A percentile compares a stretch with the other conserved stretches of the same genome.
These are phyloP conservation scores for Epicauta chinensis DNA, from an alignment of 1,140 invertebrate genomes.

Conservation along the genomic window DNA sequence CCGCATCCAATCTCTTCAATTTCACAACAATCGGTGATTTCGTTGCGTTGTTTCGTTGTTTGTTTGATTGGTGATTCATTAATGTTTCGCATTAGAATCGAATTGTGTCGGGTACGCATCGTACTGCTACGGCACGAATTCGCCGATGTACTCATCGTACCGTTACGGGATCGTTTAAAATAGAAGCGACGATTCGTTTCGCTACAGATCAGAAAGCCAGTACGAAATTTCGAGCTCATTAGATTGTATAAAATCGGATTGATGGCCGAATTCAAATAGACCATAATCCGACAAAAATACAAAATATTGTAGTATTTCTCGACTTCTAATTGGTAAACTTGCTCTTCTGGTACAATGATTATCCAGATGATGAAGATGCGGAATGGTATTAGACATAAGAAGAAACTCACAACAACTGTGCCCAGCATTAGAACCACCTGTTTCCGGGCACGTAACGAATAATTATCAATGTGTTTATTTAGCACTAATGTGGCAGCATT, in stretches of 20 bases:
- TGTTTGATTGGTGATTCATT: conserved; percentile 31
- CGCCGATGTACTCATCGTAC: conserved; percentile 48
- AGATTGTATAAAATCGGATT: conserved; percentile 79
- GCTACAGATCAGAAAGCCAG: conserved; percentile 64
- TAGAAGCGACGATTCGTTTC: conserved; percentile 43
- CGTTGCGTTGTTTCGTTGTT: background rate
- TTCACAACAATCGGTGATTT: too few relatives aligned
- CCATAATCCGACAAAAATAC: conserved; percentile 78
- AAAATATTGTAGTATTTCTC: conserved; percentile 73
- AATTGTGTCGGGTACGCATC: conserved; percentile 31
- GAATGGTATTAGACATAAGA: conserved; percentile 80
- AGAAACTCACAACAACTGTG: conserved; percentile 78
- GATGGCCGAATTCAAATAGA: conserved; percentile 77
- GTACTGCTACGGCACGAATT: conserved; percentile 47
- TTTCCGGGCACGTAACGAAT: conserved; percentile 54
- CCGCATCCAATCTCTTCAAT: too few relatives aligned
- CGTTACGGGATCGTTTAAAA: conserved; percentile 32
- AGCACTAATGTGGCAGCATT: conserved; percentile 54
- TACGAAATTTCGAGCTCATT: conserved; percentile 80
- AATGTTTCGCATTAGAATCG: conserved; percentile 30
- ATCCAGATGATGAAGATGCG: conserved; percentile 77
- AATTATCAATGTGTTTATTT: conserved; percentile 54
- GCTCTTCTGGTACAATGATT: conserved; percentile 56
- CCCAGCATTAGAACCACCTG: conserved; percentile 78
- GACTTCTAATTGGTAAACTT: conserved; percentile 53